Base-by-base conservation (phyloP, 2,888 invertebrate genomes). In the Chorisops tibialis region DNA sequence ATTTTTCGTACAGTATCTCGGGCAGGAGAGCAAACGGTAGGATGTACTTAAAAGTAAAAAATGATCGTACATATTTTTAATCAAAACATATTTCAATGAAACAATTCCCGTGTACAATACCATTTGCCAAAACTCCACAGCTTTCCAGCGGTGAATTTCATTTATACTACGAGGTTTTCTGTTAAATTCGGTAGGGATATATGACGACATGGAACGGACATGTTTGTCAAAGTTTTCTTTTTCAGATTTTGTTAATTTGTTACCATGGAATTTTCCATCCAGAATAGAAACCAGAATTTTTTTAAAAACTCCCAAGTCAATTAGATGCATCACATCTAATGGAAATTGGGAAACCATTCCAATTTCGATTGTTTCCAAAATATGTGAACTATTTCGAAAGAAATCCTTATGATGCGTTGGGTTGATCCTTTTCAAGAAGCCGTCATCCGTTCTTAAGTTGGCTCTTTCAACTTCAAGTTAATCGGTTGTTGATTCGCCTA, bases 251-350 rank as follows among this genome's bases (percentile, higher is more conserved):
- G 14, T 50, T n/a, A 61, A 19, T 9, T 50, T 61, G 24, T 2
- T 24, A 2, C n/a, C 21, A 1, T 1, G 2, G 11, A 56, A 54
- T 21, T 39, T 43, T 11, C n/a, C 37, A 4, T 47, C 38, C 52
- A 14, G 51, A 14, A 60, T 35, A 12, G 1, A 30, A 6, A 39
- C 41, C 2, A 64, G 2, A 18, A 59, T 37, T 35, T 59, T 64
- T 62, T 63, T 63, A 1, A 19, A 19, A 2, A 66, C 63, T 11
- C 66, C 66, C 19, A 66, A 45, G 41, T 61, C 62, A 21, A 66
- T 59, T 21, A 58, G 9, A 41, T 63, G 62, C 63, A 66, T 63
- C 1, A 47, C 39, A 24, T 62, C 62, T n/a, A n/a, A n/a, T n/a
- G n/a, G n/a, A n/a, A n/a, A n/a, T n/a, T n/a, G n/a, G n/a, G n/a